phyloP scores from a whole-genome alignment of 2,888 invertebrate species.

The Tetropium fuscum region DNA sequence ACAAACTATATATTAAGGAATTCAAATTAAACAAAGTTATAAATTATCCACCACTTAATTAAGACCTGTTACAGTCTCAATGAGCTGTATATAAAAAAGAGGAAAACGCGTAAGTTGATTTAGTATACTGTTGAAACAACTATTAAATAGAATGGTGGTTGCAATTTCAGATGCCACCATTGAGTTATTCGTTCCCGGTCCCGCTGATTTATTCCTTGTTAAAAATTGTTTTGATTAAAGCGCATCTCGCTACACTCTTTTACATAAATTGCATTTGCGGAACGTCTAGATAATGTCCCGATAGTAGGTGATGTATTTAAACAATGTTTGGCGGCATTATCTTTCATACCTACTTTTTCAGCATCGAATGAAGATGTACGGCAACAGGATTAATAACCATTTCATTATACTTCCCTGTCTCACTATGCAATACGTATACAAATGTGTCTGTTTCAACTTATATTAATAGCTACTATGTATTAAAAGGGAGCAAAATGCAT shows the following conservation, averaged over 20 bases:
- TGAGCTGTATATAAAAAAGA: constrained; percentile 37
- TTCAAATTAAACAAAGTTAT: constrained; percentile 45
- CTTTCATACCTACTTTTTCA: no score
- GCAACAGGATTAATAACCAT: no score
- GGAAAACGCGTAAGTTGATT: constrained; percentile 42
- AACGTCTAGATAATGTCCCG: constrained; percentile 40
- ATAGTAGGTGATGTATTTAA: constrained; percentile 39
- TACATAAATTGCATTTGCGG: constrained; percentile 46
- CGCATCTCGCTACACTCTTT: constrained; percentile 37
- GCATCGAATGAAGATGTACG: no score
- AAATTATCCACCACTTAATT: constrained; percentile 51
- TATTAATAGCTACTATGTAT: no score
- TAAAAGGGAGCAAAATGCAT: no score
- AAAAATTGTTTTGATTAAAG: constrained; percentile 57
- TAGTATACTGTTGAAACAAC: constrained; percentile 53
- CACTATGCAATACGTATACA: no score
- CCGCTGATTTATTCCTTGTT: constrained; percentile 52
- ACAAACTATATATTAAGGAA: constrained; percentile 28
- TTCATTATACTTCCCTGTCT: no score
- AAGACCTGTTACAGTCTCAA: constrained; percentile 46
- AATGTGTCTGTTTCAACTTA: no score
- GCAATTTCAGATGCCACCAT: constrained; percentile 56
- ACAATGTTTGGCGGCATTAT: constrained; percentile 34
- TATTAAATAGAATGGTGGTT: constrained; percentile 52
- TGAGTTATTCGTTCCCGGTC: constrained; percentile 47